Evolutionary conservation across 2,888 invertebrate genomes (phyloP), one percentile per base, ranked within the genome.

Genomic region (Atrina japonica): DNA sequence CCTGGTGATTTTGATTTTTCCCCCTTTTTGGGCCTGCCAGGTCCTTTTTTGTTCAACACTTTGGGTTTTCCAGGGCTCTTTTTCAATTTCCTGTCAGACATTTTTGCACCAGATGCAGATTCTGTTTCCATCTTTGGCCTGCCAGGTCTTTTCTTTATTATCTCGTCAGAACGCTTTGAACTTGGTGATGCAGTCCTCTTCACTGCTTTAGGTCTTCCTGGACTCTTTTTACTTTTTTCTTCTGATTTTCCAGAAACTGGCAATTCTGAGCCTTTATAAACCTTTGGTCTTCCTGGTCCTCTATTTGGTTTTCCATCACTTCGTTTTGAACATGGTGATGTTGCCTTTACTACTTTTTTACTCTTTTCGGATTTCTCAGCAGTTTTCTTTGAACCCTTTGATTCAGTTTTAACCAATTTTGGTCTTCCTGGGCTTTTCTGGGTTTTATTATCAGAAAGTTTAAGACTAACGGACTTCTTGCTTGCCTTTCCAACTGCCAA

Each of bases 381-480:
- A 35, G 49, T 30, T 47, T 61, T 61, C 49, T 9, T 7, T 30
- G 40, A 3, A 14, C 27, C 21, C 16, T 47, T 61, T 35, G 14
- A 21, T 40, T 14, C 35, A 11, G 11, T 23, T 23, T 63, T 40
- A 23, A 35, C 40, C n/a, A 35, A 25, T 25, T 43, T 40, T 30
- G n/a, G 40, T 35, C 23, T 49, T 61, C 49, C 49, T 49, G 49
- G 35, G n/a, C 49, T 61, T 30, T 50, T 50, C 27, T 52, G 50
- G n/a, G 25, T 25, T 27, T 52, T 52, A n/a, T 40, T 29, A 23
- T 52, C 25, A 14, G 63, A 61, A n/a, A n/a, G n/a, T n/a, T n/a
- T n/a, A n/a, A n/a, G n/a, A n/a, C n/a, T n/a, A n/a, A n/a, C n/a
- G n/a, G n/a, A n/a, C n/a, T n/a, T n/a, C n/a, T n/a, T n/a, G n/a